Conservation (phyloP, 2,113 vertebrate genomes). For the Megalops atlanticus region DNA sequence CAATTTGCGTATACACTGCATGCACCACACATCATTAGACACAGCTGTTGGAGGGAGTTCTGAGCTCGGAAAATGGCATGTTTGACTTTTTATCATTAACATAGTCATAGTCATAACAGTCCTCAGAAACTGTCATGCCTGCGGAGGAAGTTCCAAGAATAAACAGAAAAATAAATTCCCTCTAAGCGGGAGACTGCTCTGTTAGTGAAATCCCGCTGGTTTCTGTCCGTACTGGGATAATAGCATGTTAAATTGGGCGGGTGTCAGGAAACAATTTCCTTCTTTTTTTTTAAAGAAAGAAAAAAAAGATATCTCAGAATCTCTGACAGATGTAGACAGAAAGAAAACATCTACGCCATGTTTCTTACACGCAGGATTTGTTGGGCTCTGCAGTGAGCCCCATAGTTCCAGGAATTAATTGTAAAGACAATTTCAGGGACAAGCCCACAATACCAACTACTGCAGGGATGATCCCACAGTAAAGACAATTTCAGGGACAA, state of each 20-base stretch:
- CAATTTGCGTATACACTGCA: not conserved
- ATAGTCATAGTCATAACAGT: not conserved
- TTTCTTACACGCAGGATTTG: not conserved
- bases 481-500: too few relatives aligned
- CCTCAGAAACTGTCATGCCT: not conserved
- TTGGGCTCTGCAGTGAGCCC: not conserved
- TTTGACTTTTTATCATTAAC: not conserved
- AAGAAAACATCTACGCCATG: not conserved
- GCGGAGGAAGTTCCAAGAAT: not conserved
- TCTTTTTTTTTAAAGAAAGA: too few relatives aligned
- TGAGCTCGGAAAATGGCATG: not conserved
- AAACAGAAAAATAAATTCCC: not conserved
- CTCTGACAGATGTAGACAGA: conserved; percentile 3
- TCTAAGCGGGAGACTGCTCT: conserved; percentile 8
- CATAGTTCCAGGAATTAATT: not conserved
- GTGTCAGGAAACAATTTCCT: conserved; percentile 28
- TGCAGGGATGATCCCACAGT: too few relatives aligned
- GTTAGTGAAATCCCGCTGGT: conserved; percentile 13
- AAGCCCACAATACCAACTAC: too few relatives aligned
- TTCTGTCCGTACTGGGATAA: not conserved
- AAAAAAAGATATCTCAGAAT: not conserved
- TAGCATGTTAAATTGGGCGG: conserved; percentile 6
- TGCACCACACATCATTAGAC: not conserved
- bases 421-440: not conserved
- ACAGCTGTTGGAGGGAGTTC: not conserved